Evolutionary conservation across 2,888 invertebrate species (phyloP), one percentile per base, ranked within the genome.

Genomic region (Phengaris arion): DNA sequence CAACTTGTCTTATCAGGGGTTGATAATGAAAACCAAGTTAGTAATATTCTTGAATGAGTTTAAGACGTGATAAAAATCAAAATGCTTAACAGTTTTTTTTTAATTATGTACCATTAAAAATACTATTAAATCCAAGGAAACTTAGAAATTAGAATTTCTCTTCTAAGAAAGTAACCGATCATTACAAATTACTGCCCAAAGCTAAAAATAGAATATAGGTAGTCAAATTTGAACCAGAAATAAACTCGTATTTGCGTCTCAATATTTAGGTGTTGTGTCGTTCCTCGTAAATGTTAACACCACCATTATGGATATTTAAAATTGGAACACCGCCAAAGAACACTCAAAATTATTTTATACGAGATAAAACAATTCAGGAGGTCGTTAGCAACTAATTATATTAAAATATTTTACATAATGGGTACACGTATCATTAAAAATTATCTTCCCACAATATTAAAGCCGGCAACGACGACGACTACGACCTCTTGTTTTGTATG

Each of bases 271-370:
- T 64, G 64, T 64, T 64, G 64, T 64, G 64, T 45, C 64, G 64
- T 13, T 12, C 35, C 64, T 64, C 64, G 64, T 64, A 64, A 64
- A 64, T 64, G 64, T 64, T 64, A 69, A 69, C 48, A n/a, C 48
- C 46, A 15, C 48, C 69, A 69, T 69, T 69, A 69, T 48, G 69
- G 69, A 69, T 48, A 69, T 69, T 69, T n/a, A 48, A 48, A 69
- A 69, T 69, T 69, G 69, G 48, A 69, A 69, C 69, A 48, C 46
- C 48, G 69, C 69, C 69, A 69, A 69, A 48, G 48, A 69, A 48
- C 48, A 69, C 69, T 69, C 22, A 69, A 69, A 69, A 69, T 69
- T 69, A 69, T 48, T 48, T 48, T 69, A 69, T 48, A 69, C 48
- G 69, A 69, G 48, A 48, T 69, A 48, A 69, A 69, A 48, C 69